A percentile compares a stretch with the other conserved stretches of the same genome.
Evolutionary conservation across 2,113 vertebrate genomes (phyloP).

Genomic region (Pedionomus torquatus): DNA sequence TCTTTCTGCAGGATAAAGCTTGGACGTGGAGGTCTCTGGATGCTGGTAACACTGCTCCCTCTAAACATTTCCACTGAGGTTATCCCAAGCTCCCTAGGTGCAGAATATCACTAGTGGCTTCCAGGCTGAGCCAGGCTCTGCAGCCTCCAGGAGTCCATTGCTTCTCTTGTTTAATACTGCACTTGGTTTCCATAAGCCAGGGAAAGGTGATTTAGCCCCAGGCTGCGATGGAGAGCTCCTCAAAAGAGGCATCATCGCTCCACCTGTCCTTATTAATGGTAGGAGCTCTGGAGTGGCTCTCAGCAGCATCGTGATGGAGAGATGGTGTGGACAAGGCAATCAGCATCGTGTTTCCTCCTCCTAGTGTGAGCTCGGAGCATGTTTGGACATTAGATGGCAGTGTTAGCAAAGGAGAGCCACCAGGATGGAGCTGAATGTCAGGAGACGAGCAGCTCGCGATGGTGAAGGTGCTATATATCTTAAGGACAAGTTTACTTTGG

Average conservation of each 20-base stretch:
- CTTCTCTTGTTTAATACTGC: fast-evolving
- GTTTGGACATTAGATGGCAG: slow-evolving; percentile 24
- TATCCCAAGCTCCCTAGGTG: fast-evolving
- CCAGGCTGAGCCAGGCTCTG: neutral
- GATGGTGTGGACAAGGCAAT: fast-evolving
- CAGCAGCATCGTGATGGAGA: fast-evolving
- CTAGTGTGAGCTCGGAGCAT: fast-evolving
- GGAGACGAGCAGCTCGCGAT: neutral
- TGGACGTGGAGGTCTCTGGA: neutral
- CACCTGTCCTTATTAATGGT: fast-evolving
- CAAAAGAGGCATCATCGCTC: fast-evolving
- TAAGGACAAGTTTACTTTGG: fast-evolving
- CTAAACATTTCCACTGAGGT: too few species aligned
- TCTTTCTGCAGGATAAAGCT: neutral
- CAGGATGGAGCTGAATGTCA: fast-evolving
- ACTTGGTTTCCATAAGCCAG: fast-evolving
- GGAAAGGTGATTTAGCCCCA: fast-evolving
- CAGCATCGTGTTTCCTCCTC: fast-evolving
- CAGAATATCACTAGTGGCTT: fast-evolving
- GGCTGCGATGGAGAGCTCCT: neutral
- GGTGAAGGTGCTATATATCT: neutral
- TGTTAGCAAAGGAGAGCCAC: neutral
- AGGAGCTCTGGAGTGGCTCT: neutral
- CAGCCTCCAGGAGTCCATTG: fast-evolving
- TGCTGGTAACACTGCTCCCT: neutral